These are phyloP conservation scores for Sinodicranocentrus sp. DNA, from an alignment of 2,888 invertebrate species.

Conservation along the genomic window DNA sequence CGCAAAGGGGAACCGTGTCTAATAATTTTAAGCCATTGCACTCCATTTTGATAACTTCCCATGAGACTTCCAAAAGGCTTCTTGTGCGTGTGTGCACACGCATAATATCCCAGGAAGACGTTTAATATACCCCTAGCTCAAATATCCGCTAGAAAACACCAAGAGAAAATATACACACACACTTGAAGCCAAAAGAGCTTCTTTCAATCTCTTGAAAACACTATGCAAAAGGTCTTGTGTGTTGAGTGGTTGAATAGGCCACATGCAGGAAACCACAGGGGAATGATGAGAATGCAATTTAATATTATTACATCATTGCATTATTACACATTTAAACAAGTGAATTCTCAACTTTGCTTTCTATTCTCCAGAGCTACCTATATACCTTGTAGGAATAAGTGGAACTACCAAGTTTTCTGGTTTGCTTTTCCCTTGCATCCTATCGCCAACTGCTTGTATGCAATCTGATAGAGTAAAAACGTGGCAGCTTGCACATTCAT, in stretches of 20 bases:
- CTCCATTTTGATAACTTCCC: conserved; percentile 55
- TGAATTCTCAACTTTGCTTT: conserved; percentile 53
- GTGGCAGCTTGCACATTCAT: conserved; percentile 22
- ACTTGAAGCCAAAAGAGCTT: background rate
- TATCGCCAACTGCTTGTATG: background rate
- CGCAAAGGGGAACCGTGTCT: conserved; percentile 54
- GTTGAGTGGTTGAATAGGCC: conserved; percentile 61
- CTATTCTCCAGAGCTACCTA: conserved; percentile 13
- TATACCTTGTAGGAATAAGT: conserved; percentile 5
- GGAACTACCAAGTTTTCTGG: conserved; percentile 7
- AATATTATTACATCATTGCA: conserved; percentile 63
- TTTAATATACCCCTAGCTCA: too few species aligned
- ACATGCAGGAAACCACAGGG: conserved; percentile 67
- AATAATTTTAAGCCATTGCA: conserved; percentile 60
- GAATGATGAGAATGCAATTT: conserved; percentile 68
- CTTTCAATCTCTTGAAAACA: conserved; percentile 14
- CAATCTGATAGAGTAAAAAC: conserved; percentile 5
- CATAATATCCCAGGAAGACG: conserved; percentile 37
- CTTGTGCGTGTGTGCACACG: conserved; percentile 52
- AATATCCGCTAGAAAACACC: too few species aligned
- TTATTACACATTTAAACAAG: conserved; percentile 61
- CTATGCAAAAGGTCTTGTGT: conserved; percentile 56
- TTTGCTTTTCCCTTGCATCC: background rate
- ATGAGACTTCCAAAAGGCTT: conserved; percentile 46
- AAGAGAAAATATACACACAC: conserved; percentile 3